These are phyloP conservation scores for Ranitomeya imitator DNA, from an alignment of 2,113 vertebrate species.

Conservation along the genomic window DNA sequence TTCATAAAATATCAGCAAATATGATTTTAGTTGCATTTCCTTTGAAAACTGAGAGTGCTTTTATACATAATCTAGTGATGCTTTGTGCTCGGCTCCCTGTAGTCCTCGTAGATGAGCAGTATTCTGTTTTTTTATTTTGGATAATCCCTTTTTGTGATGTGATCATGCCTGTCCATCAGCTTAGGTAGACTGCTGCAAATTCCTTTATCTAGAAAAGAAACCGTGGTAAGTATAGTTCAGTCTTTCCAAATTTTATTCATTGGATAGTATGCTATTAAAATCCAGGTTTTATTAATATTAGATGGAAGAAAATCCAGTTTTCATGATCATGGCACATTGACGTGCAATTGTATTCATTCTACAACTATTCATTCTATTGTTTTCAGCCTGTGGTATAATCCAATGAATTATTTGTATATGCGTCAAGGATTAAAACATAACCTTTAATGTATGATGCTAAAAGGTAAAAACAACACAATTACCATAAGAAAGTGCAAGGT, in stretches of 20 bases:
- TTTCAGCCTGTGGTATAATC: no score
- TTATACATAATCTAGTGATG: constrained; percentile 14
- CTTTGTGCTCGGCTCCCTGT: constrained; percentile 24
- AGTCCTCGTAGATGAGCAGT: neutral
- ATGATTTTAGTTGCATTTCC: constrained; percentile 2
- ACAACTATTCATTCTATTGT: no score
- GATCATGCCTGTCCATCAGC: constrained; percentile 31
- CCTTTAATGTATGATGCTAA: no score
- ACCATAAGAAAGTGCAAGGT: no score
- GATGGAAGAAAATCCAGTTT: neutral
- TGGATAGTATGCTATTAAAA: neutral
- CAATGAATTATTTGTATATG: no score
- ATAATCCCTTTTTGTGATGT: constrained; percentile 41
- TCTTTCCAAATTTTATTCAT: neutral
- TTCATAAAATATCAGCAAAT: constrained; percentile 25
- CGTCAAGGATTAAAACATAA: no score
- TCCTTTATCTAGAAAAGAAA: neutral
- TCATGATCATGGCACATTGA: neutral
- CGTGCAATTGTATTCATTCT: neutral
- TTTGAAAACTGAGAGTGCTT: neutral
- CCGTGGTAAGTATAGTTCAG: neutral
- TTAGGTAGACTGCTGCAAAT: constrained; percentile 15
- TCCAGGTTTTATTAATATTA: neutral
- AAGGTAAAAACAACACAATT: no score
- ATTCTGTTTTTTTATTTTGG: constrained; percentile 10